These are phyloP conservation scores for Rhaphigaster nebulosa DNA, from an alignment of 2,888 invertebrate genomes.

Conservation along the genomic window DNA sequence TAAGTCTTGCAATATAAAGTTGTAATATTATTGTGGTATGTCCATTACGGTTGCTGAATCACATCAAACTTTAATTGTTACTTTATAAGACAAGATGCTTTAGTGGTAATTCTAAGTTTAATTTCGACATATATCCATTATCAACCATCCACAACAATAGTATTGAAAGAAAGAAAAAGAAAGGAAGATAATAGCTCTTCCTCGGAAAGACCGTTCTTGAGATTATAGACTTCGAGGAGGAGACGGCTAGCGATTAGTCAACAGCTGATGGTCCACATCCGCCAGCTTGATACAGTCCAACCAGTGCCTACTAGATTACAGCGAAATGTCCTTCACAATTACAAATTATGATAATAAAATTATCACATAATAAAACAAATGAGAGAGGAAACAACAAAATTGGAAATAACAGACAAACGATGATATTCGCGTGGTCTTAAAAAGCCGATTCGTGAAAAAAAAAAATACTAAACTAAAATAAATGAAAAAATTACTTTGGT, in stretches of 20 bases:
- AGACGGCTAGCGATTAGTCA: not conserved
- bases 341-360: too few species aligned
- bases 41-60: not conserved
- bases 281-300: not conserved
- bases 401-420: too few species aligned
- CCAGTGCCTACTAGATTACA: not conserved
- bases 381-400: too few species aligned
- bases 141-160: not conserved
- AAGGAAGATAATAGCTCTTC: too few species aligned
- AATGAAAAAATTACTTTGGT: too few species aligned
- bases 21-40: not conserved
- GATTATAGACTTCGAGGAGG: not conserved
- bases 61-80: not conserved
- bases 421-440: too few species aligned
- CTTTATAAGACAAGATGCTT: not conserved
- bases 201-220: not conserved
- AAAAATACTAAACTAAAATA: too few species aligned
- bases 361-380: too few species aligned
- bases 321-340: not conserved
- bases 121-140: not conserved
- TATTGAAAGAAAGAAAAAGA: not conserved
- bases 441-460: too few species aligned
- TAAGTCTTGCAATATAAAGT: too few species aligned
- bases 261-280: conserved; percentile 8
- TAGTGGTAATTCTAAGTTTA: not conserved